Evolutionary conservation across 2,888 invertebrate species (phyloP).

Genomic region (Zaprionus lineosus): DNA sequence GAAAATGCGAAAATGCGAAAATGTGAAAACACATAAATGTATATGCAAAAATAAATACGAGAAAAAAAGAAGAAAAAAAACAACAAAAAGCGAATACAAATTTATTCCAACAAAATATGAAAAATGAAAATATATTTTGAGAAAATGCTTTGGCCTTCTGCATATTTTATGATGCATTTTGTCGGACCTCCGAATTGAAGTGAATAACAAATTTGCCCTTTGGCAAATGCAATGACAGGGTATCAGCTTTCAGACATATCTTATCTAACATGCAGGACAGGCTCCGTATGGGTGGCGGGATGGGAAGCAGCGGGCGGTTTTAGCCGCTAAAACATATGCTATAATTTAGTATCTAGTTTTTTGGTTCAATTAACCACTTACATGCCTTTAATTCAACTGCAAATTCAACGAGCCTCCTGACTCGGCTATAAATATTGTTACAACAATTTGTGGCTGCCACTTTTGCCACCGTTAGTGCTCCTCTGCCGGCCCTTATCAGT

Average conservation of each 20-base stretch:
- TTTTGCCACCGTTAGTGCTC: too few species aligned
- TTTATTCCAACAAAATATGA: slow-evolving; percentile 24
- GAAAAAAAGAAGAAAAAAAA: too few species aligned
- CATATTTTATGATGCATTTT: slow-evolving; percentile 62
- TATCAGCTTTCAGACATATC: slow-evolving; percentile 36
- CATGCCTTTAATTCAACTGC: slow-evolving; percentile 74
- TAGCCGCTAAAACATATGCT: slow-evolving; percentile 73
- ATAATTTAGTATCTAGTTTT: slow-evolving; percentile 56
- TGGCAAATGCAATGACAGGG: neutral
- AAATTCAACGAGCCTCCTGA: slow-evolving; percentile 48
- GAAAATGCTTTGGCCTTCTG: slow-evolving; percentile 26
- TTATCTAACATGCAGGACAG: slow-evolving; percentile 41
- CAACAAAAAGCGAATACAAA: too few species aligned
- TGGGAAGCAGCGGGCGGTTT: neutral
- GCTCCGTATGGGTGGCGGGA: too few species aligned
- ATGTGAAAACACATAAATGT: too few species aligned
- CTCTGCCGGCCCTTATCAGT: slow-evolving; percentile 31
- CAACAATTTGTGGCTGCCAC: slow-evolving; percentile 48
- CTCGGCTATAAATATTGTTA: slow-evolving; percentile 47
- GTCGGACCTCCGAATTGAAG: slow-evolving; percentile 32
- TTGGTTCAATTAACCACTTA: slow-evolving; percentile 75
- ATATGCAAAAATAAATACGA: slow-evolving; percentile 3
- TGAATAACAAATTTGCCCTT: slow-evolving; percentile 37
- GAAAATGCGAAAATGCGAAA: neutral
- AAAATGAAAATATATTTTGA: slow-evolving; percentile 28